Evolutionary conservation across 2,797 vertebrate genomes (phyloP), one percentile per base, ranked within the genome.

Genomic region (Rhyacichthys aspro): DNA sequence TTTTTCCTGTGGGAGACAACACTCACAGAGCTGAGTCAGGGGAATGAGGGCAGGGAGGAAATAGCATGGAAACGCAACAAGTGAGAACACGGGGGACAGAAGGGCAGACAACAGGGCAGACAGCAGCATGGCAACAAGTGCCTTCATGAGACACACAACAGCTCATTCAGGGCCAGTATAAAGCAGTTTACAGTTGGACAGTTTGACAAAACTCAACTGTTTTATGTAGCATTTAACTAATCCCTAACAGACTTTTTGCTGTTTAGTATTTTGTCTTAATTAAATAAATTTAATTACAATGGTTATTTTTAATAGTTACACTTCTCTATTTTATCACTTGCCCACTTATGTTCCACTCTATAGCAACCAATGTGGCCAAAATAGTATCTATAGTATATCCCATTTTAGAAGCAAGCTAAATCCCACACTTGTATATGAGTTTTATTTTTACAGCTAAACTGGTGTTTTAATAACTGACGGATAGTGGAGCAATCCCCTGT

Each of bases 1-100:
- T 93, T 94, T 93, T 94, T 98, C 93, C 97, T 98, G 89, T 67
- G 78, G 83, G 71, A 87, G 82, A 88, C 71, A 88, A 80, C 76
- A 83, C 64, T 86, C 18, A 19, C 76, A 82, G 60, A 82, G 86
- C 87, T 88, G 84, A 90, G 88, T 90, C 88, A 85, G 81, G 81
- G 88, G 90, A 90, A 84, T 71, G 54, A 11, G 67, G 72, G 55
- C 60, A 62, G 74, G 67, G 75, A 88, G 84, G 84, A 89, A 86
- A 73, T 46, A 70, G 71, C 82, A 80, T 78, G 77, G 72, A 79
- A 79, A 85, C 58, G 36, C 74, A 82, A 78, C 79, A 77, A 79
- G 78, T 74, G 79, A 82, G 82, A 86, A 84, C 83, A 86, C 19
- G 59, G 70, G 73, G 63, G 72, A 76, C 63, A 66, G 50, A 11